Evolutionary conservation across 2,797 vertebrate genomes (phyloP).

Genomic region (Oreonectes daqikongensis): DNA sequence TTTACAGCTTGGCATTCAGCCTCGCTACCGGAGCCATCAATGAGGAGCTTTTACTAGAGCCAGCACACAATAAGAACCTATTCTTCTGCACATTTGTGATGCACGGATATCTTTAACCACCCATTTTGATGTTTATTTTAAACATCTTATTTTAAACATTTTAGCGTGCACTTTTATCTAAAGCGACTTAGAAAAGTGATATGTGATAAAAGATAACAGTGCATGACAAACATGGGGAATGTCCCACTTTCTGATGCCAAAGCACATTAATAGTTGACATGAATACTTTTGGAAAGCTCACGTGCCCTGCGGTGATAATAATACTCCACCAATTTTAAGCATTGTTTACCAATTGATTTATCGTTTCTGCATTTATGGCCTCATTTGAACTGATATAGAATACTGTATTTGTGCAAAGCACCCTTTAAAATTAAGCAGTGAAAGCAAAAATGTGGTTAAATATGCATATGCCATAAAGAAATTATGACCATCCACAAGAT

Average conservation of each 20-base stretch:
- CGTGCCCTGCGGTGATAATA: neutral
- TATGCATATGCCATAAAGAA: no score
- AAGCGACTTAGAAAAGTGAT: neutral
- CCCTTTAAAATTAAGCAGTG: neutral
- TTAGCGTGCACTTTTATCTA: neutral
- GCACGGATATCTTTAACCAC: no score
- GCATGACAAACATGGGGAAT: neutral
- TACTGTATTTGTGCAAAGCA: neutral
- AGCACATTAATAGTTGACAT: neutral
- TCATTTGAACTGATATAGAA: neutral
- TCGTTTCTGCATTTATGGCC: neutral
- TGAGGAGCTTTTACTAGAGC: conserved; percentile 4
- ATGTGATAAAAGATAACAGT: neutral
- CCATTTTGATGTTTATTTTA: neutral
- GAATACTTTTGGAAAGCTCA: neutral
- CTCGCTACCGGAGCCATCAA: conserved; percentile 23
- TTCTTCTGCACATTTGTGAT: neutral
- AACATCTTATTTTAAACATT: neutral
- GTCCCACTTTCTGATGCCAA: neutral
- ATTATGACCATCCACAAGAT: neutral
- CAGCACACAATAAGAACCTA: neutral
- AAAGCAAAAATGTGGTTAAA: neutral
- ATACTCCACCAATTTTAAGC: neutral
- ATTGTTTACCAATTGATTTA: neutral
- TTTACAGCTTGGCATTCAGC: conserved; percentile 8